These are phyloP conservation scores for Trissolcus brochymenae DNA, from an alignment of 2,888 invertebrate genomes.

Conservation along the genomic window DNA sequence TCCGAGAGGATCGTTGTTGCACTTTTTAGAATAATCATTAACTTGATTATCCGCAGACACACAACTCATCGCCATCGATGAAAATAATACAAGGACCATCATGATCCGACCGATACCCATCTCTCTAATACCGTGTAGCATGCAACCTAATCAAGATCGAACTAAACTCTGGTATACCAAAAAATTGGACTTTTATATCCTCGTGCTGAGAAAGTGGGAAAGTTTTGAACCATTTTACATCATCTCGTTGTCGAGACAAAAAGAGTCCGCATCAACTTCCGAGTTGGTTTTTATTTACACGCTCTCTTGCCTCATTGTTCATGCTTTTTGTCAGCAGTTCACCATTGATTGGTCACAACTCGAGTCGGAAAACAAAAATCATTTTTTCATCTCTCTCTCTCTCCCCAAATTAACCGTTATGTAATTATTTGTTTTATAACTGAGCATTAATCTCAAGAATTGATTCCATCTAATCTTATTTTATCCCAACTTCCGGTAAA, in stretches of 20 bases:
- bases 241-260: conserved; percentile 27
- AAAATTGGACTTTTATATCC: conserved; percentile 58
- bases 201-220: conserved; percentile 52
- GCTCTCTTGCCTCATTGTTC: conserved; percentile 54
- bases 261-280: conserved; percentile 50
- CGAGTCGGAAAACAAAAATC: background rate
- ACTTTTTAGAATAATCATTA: conserved; percentile 16
- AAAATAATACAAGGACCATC: background rate
- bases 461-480: background rate
- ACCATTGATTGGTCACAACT: background rate
- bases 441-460: background rate
- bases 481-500: background rate
- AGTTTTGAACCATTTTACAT: conserved; percentile 27
- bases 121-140: background rate
- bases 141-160: conserved; percentile 1
- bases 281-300: conserved; percentile 5
- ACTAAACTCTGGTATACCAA: conserved; percentile 42
- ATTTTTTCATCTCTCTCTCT: background rate
- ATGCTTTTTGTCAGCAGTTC: conserved; percentile 44
- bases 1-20: conserved; percentile 45
- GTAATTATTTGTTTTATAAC: too few species aligned
- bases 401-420: background rate
- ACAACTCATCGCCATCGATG: background rate
- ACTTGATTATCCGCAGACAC: conserved; percentile 4
- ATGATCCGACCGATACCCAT: background rate